phyloP scores from a whole-genome alignment of 2,797 vertebrate genomes.

The Spinibarbus caldwelli region DNA sequence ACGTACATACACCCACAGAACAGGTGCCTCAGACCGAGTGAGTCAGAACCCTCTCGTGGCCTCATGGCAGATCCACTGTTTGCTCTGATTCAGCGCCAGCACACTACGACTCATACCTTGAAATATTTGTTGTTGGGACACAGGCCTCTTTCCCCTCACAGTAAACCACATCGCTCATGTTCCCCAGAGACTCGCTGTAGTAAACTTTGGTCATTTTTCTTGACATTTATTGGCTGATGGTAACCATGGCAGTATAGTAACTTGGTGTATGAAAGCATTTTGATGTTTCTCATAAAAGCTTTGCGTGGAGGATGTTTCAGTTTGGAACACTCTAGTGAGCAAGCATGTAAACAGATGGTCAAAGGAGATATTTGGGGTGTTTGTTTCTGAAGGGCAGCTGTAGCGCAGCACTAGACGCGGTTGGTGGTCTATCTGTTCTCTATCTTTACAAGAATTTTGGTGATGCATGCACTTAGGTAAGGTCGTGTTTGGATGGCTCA shows the following conservation, averaged over 20 bases:
- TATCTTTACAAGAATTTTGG: slow-evolving; percentile 58
- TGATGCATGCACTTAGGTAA: slow-evolving; percentile 56
- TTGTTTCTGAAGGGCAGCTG: slow-evolving; percentile 65
- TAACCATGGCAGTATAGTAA: slow-evolving; percentile 60
- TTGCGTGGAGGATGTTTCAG: slow-evolving; percentile 55
- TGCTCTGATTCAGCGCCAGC: slow-evolving; percentile 60
- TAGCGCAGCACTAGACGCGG: slow-evolving; percentile 53
- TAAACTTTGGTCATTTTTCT: slow-evolving; percentile 60
- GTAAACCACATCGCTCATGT: slow-evolving; percentile 58
- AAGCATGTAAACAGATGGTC: slow-evolving; percentile 63
- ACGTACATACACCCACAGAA: slow-evolving; percentile 56
- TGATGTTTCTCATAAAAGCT: slow-evolving; percentile 63
- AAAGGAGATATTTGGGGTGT: slow-evolving; percentile 58
- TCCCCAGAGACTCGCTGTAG: slow-evolving; percentile 55
- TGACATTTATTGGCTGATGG: slow-evolving; percentile 62
- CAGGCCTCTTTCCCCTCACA: slow-evolving; percentile 56
- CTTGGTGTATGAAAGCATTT: slow-evolving; percentile 62
- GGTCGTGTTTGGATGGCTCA: slow-evolving; percentile 30
- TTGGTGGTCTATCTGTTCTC: slow-evolving; percentile 64
- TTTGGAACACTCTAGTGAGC: slow-evolving; percentile 59
- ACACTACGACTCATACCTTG: slow-evolving; percentile 61
- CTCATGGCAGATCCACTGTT: slow-evolving; percentile 59
- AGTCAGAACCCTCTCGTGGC: slow-evolving; percentile 59
- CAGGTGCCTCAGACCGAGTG: slow-evolving; percentile 60
- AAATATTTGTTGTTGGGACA: slow-evolving; percentile 65